These are phyloP conservation scores for Apocheima hispidaria DNA, from an alignment of 2,888 invertebrate genomes.

Conservation along the genomic window DNA sequence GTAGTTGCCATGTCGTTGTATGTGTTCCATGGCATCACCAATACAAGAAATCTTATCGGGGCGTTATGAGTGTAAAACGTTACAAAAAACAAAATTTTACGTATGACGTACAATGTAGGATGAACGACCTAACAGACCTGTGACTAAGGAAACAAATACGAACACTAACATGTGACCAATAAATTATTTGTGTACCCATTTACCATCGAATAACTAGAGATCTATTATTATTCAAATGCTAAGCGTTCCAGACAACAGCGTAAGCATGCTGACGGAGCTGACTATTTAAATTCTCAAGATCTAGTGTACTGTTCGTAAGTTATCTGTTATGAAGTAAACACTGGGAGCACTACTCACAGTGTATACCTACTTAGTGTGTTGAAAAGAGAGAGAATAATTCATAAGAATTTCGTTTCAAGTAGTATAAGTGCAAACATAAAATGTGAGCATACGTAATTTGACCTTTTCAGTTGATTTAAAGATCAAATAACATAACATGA, in stretches of 20 bases:
- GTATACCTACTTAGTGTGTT: slow-evolving; percentile 26
- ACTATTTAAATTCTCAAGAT: background rate
- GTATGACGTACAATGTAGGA: too few species aligned
- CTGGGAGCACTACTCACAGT: slow-evolving; percentile 19
- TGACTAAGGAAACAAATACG: too few species aligned
- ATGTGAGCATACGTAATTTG: background rate
- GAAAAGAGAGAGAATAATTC: slow-evolving; percentile 28
- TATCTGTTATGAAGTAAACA: slow-evolving; percentile 12
- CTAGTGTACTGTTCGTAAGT: slow-evolving; percentile 10
- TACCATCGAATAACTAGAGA: too few species aligned
- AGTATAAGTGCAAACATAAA: background rate
- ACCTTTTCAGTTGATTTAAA: background rate
- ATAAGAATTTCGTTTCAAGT: slow-evolving; percentile 18
- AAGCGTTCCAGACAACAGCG: background rate
- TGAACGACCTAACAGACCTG: too few species aligned
- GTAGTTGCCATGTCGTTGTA: too few species aligned
- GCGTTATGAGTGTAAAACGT: too few species aligned
- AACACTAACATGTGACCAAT: too few species aligned
- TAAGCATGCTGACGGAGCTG: background rate
- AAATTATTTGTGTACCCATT: too few species aligned
- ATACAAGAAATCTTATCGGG: too few species aligned
- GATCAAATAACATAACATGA: background rate
- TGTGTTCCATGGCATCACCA: too few species aligned
- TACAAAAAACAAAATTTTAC: too few species aligned
- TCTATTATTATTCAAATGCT: too few species aligned